Evolutionary conservation across 2,113 vertebrate species (phyloP), one percentile per base, ranked within the genome.

Genomic region (Strigops habroptila): DNA sequence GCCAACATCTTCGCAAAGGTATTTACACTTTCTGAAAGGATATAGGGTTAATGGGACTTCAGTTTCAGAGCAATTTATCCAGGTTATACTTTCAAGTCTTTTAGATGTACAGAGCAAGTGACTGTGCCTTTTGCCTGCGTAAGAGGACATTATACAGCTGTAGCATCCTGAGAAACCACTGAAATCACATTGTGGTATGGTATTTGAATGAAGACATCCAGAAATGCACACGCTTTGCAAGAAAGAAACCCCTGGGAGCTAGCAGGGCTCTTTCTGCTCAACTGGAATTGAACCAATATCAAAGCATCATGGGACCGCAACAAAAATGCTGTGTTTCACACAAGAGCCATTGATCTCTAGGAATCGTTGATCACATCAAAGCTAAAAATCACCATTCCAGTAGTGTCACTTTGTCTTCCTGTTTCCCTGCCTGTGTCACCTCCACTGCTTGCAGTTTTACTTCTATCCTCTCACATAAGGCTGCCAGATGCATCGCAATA

Each of bases 161-260:
- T 2, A 51, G 1, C 44, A 77, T 27, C 11, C 57, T 35, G 30
- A 82, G 19, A 57, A 88, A 37, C 15, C 27, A 37, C 53, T n/a
- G 53, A 57, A 57, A 69, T 35, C 37, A 18, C 78, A 22, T 9
- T 18, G 59, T 18, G 78, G 39, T 39, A 24, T 37, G n/a, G 24
- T 4, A 77, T 31, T 90, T 52, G 11, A 88, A 69, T 15, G 8
- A 86, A 57, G 52, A 77, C 12, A 5, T 53, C 10, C 79, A 70
- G 53, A 46, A 83, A 82, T 0, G 6, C 21, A 48, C 6, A 30
- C 0, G 0, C 16, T 43, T 43, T 31, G 18, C 68, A 49, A 23
- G 17, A 52, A 52, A 49, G 14, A 35, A 68, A 11, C 7, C 18
- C 28, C 60, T 44, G 18, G 15, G 11, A 77, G 44, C 6, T 57